phyloP scores from a whole-genome alignment of 2,888 invertebrate species.

The Rotaria magnacalcarata region DNA sequence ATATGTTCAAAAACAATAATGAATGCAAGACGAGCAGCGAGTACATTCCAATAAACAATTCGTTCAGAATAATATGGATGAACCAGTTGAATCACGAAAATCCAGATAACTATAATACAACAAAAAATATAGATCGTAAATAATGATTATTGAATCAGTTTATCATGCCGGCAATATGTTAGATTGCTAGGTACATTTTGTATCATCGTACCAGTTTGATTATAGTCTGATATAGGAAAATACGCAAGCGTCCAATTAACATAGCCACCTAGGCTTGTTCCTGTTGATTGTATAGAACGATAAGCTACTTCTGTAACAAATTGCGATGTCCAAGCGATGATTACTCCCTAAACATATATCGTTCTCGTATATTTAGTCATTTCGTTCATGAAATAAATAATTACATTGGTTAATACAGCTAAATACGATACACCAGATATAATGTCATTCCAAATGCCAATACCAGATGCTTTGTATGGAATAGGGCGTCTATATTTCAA shows the following conservation, averaged over 20 bases:
- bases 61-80: constrained; percentile 53
- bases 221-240: not conserved
- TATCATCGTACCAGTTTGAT: not conserved
- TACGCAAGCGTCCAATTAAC: constrained; percentile 67
- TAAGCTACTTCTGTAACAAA: constrained; percentile 39
- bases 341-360: constrained; percentile 79
- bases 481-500: constrained; percentile 61
- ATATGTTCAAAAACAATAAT: constrained; percentile 46
- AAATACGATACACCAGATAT: constrained; percentile 63
- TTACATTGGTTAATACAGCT: constrained; percentile 64
- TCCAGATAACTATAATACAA: not conserved
- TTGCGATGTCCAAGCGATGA: constrained; percentile 57
- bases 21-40: constrained; percentile 44
- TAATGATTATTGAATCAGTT: not conserved
- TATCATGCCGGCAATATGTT: not conserved
- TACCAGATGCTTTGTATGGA: constrained; percentile 63
- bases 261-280: constrained; percentile 66
- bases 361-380: too few species aligned
- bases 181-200: too few species aligned
- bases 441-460: constrained; percentile 65
- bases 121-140: too few species aligned
- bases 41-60: constrained; percentile 36
- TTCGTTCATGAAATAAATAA: too few species aligned
- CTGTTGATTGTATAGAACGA: constrained; percentile 3
- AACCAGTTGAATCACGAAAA: not conserved